Percentiles rank a stretch among this genome's conserved stretches.
These are phyloP conservation scores for Liparis tanakae DNA, from an alignment of 2,797 vertebrate genomes.

Conservation along the genomic window DNA sequence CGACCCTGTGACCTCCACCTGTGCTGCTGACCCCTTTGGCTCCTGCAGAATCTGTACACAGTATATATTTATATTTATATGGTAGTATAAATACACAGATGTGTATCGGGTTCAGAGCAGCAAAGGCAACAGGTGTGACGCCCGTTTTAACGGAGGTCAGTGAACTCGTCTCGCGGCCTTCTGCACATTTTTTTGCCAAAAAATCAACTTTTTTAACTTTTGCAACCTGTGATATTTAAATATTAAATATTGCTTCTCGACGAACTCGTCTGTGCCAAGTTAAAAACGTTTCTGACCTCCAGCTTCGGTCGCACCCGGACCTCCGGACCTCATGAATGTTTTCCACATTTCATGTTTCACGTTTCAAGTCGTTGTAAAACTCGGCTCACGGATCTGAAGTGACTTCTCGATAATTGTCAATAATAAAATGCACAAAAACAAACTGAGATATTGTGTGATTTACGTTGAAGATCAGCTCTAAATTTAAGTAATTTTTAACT, in stretches of 20 bases:
- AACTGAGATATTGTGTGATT: not conserved
- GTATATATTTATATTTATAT: not conserved
- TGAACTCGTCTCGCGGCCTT: constrained; percentile 4
- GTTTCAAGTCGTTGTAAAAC: not conserved
- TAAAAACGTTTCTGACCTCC: constrained; percentile 22
- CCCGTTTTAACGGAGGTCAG: constrained; percentile 16
- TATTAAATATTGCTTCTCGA: constrained; percentile 2
- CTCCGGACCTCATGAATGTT: not conserved
- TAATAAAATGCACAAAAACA: not conserved
- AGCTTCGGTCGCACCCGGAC: constrained; percentile 28
- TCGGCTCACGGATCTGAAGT: not conserved
- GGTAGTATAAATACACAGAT: not conserved
- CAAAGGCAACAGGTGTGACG: not conserved
- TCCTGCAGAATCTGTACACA: not conserved
- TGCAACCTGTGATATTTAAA: constrained; percentile 36
- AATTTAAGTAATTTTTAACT: no score
- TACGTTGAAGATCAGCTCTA: not conserved
- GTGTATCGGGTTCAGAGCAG: constrained; percentile 6
- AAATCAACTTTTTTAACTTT: constrained; percentile 24
- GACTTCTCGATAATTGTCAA: not conserved
- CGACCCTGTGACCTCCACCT: not conserved
- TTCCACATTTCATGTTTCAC: not conserved
- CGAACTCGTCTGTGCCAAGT: constrained; percentile 15
- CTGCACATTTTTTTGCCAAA: constrained; percentile 30
- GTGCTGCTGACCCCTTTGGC: not conserved